Evolutionary conservation across 2,797 vertebrate genomes (phyloP).

Genomic region (Acrossocheilus fasciatus): DNA sequence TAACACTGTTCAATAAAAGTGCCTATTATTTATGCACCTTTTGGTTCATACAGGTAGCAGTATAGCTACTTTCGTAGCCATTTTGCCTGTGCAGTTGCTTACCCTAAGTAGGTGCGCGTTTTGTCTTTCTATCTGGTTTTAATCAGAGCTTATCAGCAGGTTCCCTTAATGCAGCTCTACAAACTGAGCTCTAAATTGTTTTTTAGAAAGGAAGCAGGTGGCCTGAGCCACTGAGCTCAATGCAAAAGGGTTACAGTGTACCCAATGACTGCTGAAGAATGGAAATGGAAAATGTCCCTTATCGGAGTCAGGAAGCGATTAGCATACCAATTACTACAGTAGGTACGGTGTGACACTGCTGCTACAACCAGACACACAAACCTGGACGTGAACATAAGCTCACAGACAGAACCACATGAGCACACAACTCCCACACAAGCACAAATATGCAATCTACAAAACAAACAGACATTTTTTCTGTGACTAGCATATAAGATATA

Average conservation of each 20-base stretch:
- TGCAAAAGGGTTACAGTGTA: conserved; percentile 30
- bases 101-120: neutral
- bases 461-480: conserved; percentile 30
- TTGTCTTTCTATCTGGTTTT: conserved; percentile 29
- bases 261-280: conserved; percentile 24
- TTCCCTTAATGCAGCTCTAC: conserved; percentile 24
- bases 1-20: neutral
- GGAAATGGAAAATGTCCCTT: conserved; percentile 41
- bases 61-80: neutral
- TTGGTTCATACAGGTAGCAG: neutral
- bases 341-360: conserved; percentile 19
- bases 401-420: conserved; percentile 12
- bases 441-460: conserved; percentile 36
- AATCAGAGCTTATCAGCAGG: conserved; percentile 44
- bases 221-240: conserved; percentile 6
- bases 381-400: conserved; percentile 6
- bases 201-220: conserved; percentile 43
- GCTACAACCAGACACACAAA: conserved; percentile 28
- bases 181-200: conserved; percentile 42
- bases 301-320: conserved; percentile 42
- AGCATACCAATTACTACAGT: conserved; percentile 58
- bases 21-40: neutral
- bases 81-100: neutral
- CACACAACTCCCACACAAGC: conserved; percentile 40
- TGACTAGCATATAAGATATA: conserved; percentile 43